Evolutionary conservation across 2,113 vertebrate species (phyloP), one percentile per base, ranked within the genome.

Genomic region (Echinops telfairi): DNA sequence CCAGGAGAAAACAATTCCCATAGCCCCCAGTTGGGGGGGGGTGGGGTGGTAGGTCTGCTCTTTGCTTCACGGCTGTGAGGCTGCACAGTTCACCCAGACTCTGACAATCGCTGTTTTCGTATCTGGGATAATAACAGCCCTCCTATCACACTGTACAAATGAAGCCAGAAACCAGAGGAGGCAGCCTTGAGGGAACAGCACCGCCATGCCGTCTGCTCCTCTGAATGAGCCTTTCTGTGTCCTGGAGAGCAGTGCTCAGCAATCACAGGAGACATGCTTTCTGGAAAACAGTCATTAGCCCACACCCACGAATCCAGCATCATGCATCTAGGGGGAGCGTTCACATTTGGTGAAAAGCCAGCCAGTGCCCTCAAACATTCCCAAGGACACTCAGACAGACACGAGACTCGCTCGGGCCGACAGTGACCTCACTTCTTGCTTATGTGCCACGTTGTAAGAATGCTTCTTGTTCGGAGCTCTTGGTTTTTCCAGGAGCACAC

Each of bases 271-370:
- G 76, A 66, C 20, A 2, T 0, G 36, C 16, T 80, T 73, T 10
- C 11, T 15, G 80, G 73, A 83, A 91, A 86, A 88, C 1, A 79
- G 66, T 62, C 58, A 85, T 91, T 80, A 91, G 47, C 58, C 71
- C 81, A 64, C 29, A 75, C 29, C 81, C 89, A 88, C 81, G 83
- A 77, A 47, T 58, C 89, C 86, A 77, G 78, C 14, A 31, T 73
- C 64, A 70, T 15, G 43, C 36, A 73, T 33, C 71, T 43, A 88
- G 60, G 47, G 16, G 82, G 58, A 71, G n/a, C 47, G 43, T 92
- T 53, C n/a, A 19, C 31, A 87, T 57, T 47, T 25, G 71, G 71
- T 43, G 82, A 71, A 92, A 92, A 60, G 40, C 82, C 87, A 92
- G 57, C 62, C 75, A 47, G 57, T 57, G 76, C 9, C 22, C 58